These are phyloP conservation scores for Tauraco hartlaubi DNA, from an alignment of 2,797 vertebrate genomes.

Conservation along the genomic window DNA sequence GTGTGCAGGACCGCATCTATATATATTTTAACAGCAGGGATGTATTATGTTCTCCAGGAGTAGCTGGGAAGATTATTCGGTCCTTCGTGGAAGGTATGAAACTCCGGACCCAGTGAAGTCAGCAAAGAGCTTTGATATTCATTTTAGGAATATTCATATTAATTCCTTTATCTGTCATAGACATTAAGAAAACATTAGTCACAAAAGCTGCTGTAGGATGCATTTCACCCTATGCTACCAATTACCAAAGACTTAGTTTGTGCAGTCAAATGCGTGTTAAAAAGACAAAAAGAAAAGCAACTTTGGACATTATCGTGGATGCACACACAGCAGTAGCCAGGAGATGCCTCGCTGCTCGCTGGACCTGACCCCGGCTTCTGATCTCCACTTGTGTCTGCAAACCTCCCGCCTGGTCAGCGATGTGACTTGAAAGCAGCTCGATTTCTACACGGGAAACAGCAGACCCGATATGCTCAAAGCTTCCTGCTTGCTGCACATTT, in stretches of 20 bases:
- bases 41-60: neutral
- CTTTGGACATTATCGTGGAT: neutral
- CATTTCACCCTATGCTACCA: neutral
- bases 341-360: neutral
- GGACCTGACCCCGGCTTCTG: neutral
- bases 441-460: neutral
- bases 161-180: neutral
- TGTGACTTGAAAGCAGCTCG: neutral
- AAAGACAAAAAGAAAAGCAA: neutral
- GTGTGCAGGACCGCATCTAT: neutral
- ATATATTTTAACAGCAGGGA: neutral
- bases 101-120: neutral
- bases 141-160: neutral
- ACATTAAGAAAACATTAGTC: neutral
- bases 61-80: neutral
- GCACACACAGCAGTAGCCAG: neutral
- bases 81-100: neutral
- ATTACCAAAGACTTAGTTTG: neutral
- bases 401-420: neutral
- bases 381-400: neutral
- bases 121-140: neutral
- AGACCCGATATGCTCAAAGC: neutral
- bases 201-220: neutral
- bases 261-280: neutral
- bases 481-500: neutral